Evolutionary conservation across 2,113 vertebrate genomes (phyloP), one percentile per base, ranked within the genome.

Genomic region (Coracopsis vasa): DNA sequence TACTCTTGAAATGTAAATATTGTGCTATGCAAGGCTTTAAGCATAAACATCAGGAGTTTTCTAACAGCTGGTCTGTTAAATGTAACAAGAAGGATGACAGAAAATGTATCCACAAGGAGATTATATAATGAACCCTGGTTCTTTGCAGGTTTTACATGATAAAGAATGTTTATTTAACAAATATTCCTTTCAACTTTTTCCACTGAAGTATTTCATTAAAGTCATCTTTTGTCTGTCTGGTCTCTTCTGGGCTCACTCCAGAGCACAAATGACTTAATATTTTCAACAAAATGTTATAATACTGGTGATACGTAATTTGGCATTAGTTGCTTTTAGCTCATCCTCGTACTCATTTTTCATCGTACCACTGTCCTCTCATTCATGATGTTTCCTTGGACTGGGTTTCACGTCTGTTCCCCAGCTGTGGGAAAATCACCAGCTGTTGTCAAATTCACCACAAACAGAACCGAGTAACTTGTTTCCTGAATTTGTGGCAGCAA

Each of bases 61-160:
- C 53, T 83, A 93, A 92, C 58, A 95, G 79, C 66, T 37, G 5
- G 37, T 87, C 84, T 86, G 82, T 85, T 92, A 97, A 92, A 86
- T n/a, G 10, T 47, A 93, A 86, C 6, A 12, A 60, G 58, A 94
- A 77, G 81, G 71, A 70, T 94, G 81, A 80, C 81, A 92, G 80
- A 90, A 95, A 77, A 86, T 65, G 50, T 64, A 50, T 88, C 82
- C 83, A 77, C 69, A 79, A 83, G 85, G 74, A 74, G 62, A 70
- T 62, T 73, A 3, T 42, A 14, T 77, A 75, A 81, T 61, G 70
- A 91, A 81, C 79, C 37, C 41, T 87, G 39, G 12, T 81, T 86
- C 70, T 65, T 48, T 69, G 53, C 80, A 45, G 20, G 86, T 94
- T 79, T 74, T 88, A 45, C 80, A 39, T 73, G 42, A 83, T 70